Evolutionary conservation across 2,797 vertebrate genomes (phyloP).

Genomic region (Pseudochirops corinnae): DNA sequence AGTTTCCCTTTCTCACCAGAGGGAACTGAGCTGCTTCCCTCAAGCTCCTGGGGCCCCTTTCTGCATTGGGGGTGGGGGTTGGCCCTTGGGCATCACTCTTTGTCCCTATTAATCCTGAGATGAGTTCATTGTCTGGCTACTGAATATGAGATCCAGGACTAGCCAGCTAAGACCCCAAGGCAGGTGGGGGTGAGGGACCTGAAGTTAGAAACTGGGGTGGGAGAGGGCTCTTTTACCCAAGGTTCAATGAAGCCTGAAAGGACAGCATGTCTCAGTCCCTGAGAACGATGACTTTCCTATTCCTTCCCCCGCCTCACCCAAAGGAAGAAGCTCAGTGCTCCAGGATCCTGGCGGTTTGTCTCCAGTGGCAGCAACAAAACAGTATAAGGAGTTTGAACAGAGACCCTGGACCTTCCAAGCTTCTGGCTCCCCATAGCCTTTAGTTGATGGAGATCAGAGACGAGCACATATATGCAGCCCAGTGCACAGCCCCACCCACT

Average conservation of each 20-base stretch:
- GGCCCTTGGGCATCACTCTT: background rate
- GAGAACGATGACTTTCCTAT: background rate
- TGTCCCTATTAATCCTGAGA: background rate
- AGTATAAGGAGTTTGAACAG: constrained; percentile 7
- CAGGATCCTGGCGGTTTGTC: constrained; percentile 50
- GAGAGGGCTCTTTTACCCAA: background rate
- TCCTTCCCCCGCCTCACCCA: constrained; percentile 51
- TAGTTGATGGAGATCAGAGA: constrained; percentile 34
- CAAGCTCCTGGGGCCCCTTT: background rate
- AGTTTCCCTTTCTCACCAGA: background rate
- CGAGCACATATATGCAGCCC: background rate
- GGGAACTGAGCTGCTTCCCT: background rate
- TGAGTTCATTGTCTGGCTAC: constrained; percentile 21
- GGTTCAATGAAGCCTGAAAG: background rate
- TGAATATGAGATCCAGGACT: background rate
- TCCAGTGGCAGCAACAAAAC: constrained; percentile 59
- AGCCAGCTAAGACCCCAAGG: background rate
- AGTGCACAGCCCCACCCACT: background rate
- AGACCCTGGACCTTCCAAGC: constrained; percentile 1
- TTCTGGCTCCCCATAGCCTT: constrained; percentile 53
- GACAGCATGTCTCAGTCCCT: background rate
- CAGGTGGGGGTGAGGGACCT: background rate
- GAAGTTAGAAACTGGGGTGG: background rate
- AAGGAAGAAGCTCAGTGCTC: constrained; percentile 64
- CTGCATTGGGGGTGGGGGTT: background rate